These are phyloP conservation scores for Formicarius rufipectus DNA, from an alignment of 2,113 vertebrate genomes.

Conservation along the genomic window DNA sequence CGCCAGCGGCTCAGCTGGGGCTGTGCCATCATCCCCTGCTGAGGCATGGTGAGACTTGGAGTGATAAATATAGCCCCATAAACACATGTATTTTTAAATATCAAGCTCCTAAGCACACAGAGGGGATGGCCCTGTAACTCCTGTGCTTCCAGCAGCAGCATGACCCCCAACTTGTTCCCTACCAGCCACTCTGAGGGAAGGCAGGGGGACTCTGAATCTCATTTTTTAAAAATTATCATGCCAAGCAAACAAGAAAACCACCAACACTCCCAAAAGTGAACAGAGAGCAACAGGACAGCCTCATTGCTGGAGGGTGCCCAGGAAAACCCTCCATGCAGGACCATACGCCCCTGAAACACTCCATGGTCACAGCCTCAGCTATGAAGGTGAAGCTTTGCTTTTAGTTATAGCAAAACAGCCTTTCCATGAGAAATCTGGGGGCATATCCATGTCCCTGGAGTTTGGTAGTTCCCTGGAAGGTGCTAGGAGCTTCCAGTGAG, in stretches of 20 bases:
- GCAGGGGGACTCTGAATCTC: fast-evolving
- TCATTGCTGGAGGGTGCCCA: neutral
- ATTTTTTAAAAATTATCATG: fast-evolving
- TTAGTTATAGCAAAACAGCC: neutral
- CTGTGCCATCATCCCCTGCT: fast-evolving
- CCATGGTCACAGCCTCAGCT: neutral
- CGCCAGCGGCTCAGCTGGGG: neutral
- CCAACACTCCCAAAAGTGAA: neutral
- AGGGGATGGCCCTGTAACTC: neutral
- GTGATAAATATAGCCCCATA: neutral
- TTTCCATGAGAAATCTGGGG: neutral
- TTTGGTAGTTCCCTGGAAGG: neutral
- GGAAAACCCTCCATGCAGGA: fast-evolving
- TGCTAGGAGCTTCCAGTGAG: neutral
- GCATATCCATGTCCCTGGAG: neutral
- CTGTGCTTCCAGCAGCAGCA: fast-evolving
- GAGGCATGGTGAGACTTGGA: neutral
- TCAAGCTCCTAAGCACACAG: fast-evolving
- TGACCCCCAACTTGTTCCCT: fast-evolving
- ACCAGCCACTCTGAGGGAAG: neutral
- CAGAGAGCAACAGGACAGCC: fast-evolving
- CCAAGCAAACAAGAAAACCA: neutral
- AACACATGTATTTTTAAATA: neutral
- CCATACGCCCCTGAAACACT: fast-evolving
- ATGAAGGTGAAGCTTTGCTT: neutral